Percentiles rank a stretch among this genome's conserved stretches.
Evolutionary conservation across 2,113 vertebrate species (phyloP).

Genomic region (Leiothrix lutea): DNA sequence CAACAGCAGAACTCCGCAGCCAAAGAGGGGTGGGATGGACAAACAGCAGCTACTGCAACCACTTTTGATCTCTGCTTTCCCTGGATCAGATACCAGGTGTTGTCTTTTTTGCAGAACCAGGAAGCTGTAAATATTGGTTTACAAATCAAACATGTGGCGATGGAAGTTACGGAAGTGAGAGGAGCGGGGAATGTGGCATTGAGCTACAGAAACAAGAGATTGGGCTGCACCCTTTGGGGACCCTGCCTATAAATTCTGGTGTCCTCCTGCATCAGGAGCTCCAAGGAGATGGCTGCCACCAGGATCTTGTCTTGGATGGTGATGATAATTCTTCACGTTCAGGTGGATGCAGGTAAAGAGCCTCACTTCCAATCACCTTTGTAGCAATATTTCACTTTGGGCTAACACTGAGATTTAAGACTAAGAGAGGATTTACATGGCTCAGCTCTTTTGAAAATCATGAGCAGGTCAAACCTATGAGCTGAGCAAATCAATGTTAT

Average conservation of each 20-base stretch:
- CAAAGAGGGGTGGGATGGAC: background rate
- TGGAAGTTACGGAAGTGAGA: background rate
- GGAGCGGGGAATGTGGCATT: background rate
- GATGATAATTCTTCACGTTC: background rate
- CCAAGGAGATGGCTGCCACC: background rate
- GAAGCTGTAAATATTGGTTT: background rate
- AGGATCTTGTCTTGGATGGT: slow-evolving; percentile 17
- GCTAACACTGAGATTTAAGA: background rate
- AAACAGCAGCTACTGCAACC: background rate
- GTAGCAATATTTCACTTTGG: background rate
- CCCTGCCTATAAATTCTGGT: slow-evolving; percentile 18
- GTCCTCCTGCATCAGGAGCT: background rate
- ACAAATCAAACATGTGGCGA: background rate
- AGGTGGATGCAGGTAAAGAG: slow-evolving; percentile 26
- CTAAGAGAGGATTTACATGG: background rate
- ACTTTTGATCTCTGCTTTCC: background rate
- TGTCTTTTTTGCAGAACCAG: background rate
- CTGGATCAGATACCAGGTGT: background rate
- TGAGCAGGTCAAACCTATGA: background rate
- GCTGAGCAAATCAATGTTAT: background rate
- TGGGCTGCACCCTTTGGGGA: background rate
- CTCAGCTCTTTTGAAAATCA: background rate
- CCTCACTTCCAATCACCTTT: background rate
- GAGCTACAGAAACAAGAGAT: background rate
- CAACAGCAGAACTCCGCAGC: background rate